A percentile compares a stretch with the other conserved stretches of the same genome.
phyloP scores from a whole-genome alignment of 2,797 vertebrate genomes.

The Anniella stebbinsi region DNA sequence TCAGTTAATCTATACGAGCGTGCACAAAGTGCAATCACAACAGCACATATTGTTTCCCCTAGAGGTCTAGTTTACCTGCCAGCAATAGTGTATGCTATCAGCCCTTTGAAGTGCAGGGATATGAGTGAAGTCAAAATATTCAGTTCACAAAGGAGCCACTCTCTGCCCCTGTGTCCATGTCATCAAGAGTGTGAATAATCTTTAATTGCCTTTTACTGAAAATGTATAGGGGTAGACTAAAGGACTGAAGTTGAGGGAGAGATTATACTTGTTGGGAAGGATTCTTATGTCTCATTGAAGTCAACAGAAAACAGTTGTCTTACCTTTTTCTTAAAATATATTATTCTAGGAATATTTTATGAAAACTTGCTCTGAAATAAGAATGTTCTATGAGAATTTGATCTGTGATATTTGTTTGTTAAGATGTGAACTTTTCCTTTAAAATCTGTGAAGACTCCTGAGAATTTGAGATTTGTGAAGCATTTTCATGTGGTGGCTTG shows the following conservation, averaged over 20 bases:
- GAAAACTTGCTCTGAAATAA: conserved; percentile 1
- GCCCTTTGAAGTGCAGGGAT: background rate
- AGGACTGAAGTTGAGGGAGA: background rate
- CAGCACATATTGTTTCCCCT: conserved; percentile 34
- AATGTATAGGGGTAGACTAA: background rate
- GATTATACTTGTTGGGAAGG: background rate
- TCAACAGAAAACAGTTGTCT: background rate
- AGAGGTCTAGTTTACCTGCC: conserved; percentile 14
- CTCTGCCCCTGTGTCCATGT: background rate
- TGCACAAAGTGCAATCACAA: conserved; percentile 32
- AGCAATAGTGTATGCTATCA: background rate
- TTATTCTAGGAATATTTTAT: background rate
- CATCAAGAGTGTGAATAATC: background rate
- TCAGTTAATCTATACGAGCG: conserved; percentile 9
- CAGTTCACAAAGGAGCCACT: conserved; percentile 15
- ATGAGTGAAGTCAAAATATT: background rate
- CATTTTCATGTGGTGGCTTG: conserved; percentile 23
- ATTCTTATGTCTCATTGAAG: background rate
- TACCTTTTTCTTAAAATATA: background rate
- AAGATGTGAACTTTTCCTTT: background rate
- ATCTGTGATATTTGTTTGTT: background rate
- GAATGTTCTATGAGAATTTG: background rate
- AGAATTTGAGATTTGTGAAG: conserved; percentile 7
- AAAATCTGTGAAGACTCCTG: background rate
- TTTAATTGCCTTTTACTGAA: background rate